phyloP scores from a whole-genome alignment of 92 coral and sea anemone genomes.

The Porites evermanni region DNA sequence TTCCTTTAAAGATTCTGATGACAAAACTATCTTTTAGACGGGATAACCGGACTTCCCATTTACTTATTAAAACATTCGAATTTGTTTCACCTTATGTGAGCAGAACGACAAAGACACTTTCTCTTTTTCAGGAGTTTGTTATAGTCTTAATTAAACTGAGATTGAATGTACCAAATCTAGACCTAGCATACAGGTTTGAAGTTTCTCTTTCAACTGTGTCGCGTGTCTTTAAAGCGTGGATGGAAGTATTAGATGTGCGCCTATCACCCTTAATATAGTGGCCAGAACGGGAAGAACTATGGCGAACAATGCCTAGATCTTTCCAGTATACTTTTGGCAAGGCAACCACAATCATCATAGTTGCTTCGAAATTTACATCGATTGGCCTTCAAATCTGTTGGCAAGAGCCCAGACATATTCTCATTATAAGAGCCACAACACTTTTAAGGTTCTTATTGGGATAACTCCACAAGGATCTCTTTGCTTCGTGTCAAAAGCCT shows the following conservation, averaged over 20 bases:
- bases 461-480: no score
- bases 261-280: constrained; percentile 36
- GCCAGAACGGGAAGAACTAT: constrained; percentile 39
- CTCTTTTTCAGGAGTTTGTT: not conserved
- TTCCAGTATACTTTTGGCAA: constrained; percentile 36
- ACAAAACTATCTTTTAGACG: not conserved
- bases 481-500: no score
- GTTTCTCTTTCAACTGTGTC: constrained; percentile 18
- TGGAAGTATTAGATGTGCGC: constrained; percentile 30
- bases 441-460: no score
- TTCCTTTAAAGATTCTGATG: not conserved
- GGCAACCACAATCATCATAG: constrained; percentile 41
- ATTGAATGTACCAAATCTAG: constrained; percentile 13
- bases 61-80: not conserved
- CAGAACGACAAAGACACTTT: no score
- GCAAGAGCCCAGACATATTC: constrained; percentile 45
- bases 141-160: constrained; percentile 8
- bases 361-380: constrained; percentile 39
- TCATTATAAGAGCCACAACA: no score
- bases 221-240: constrained; percentile 9
- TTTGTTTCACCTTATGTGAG: no score
- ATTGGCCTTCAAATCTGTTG: constrained; percentile 42
- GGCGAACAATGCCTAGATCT: constrained; percentile 38
- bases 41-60: not conserved
- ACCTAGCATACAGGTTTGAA: constrained; percentile 10